These are phyloP conservation scores for Chrysemys picta DNA, from an alignment of 2,113 vertebrate genomes.

Conservation along the genomic window DNA sequence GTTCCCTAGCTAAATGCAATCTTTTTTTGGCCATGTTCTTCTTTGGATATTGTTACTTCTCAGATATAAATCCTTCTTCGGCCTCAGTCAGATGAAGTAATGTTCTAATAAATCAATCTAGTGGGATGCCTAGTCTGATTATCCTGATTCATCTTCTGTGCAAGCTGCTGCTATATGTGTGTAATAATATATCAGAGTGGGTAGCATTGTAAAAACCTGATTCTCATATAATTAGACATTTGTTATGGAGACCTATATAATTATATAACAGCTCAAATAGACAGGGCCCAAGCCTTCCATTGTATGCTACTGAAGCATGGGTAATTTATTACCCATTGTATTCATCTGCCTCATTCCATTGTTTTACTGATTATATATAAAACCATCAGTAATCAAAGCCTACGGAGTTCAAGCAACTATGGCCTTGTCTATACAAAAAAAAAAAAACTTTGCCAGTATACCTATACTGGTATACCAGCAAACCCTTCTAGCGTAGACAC, in stretches of 20 bases:
- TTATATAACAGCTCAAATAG: not conserved
- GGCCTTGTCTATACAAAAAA: not conserved
- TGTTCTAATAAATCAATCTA: conserved; percentile 30
- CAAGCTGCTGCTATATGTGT: conserved; percentile 12
- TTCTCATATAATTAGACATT: conserved; percentile 48
- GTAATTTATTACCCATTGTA: not conserved
- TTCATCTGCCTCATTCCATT: conserved; percentile 1
- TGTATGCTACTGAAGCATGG: not conserved
- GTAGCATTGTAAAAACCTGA: conserved; percentile 10
- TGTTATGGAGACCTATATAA: conserved; percentile 17
- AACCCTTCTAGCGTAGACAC: accelerated
- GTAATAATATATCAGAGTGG: conserved; percentile 32
- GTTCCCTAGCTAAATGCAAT: conserved; percentile 40
- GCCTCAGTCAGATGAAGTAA: conserved; percentile 16
- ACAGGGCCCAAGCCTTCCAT: not conserved
- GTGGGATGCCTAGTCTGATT: conserved; percentile 35
- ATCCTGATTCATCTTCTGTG: conserved; percentile 37
- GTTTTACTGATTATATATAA: not conserved
- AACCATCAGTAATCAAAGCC: not conserved
- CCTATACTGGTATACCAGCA: accelerated
- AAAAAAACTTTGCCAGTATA: not conserved
- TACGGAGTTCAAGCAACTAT: not conserved
- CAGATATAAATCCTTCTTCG: conserved; percentile 8
- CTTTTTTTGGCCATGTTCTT: conserved; percentile 17
- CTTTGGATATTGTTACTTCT: not conserved